phyloP scores from a whole-genome alignment of 1,140 invertebrate species.

The Leucophenga varia region DNA sequence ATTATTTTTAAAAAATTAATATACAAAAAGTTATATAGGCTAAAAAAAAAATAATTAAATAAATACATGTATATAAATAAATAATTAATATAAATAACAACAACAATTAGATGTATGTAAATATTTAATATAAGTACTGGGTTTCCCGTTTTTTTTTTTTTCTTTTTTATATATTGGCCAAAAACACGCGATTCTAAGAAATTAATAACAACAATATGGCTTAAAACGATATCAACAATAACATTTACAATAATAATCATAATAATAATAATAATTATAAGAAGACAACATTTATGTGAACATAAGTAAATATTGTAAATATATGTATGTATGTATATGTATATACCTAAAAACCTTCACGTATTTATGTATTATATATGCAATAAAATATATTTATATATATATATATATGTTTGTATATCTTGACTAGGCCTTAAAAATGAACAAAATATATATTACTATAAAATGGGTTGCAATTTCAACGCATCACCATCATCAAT shows the following conservation, averaged over 20 bases:
- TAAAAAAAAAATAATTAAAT: conserved; percentile 9
- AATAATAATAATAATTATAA: neutral
- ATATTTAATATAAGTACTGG: conserved; percentile 37
- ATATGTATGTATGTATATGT: conserved; percentile 6
- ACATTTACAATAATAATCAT: conserved; percentile 11
- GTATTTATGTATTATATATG: too few species aligned
- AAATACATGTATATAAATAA: neutral
- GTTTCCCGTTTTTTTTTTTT: conserved; percentile 1
- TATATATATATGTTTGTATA: too few species aligned
- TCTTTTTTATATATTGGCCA: conserved; percentile 22
- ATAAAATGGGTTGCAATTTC: too few species aligned
- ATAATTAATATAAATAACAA: conserved; percentile 26
- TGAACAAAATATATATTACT: too few species aligned
- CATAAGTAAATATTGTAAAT: neutral
- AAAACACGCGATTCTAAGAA: conserved; percentile 2
- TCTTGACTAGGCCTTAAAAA: too few species aligned
- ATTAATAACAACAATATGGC: conserved; percentile 49
- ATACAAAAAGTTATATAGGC: too few species aligned
- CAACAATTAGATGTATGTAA: conserved; percentile 8
- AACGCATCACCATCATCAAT: too few species aligned
- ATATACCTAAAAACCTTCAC: too few species aligned
- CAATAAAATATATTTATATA: too few species aligned
- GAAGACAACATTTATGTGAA: neutral
- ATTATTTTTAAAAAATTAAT: too few species aligned
- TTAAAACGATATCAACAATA: conserved; percentile 32